phyloP scores from a whole-genome alignment of 2,113 vertebrate genomes.

The Salvelinus namaycush region DNA sequence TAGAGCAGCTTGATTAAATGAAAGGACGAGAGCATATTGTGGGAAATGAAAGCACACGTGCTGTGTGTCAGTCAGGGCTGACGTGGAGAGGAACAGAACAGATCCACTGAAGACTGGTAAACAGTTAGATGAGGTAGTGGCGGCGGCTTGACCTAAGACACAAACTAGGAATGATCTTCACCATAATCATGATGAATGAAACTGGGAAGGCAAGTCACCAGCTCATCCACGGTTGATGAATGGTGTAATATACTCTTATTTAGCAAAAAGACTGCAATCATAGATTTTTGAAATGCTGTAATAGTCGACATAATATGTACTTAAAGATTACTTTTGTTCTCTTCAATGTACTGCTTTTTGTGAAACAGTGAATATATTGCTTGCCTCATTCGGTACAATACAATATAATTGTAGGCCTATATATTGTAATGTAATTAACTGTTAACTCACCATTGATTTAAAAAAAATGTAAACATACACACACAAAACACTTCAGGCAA shows the following conservation, averaged over 20 bases:
- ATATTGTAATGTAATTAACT: not conserved
- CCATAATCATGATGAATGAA: constrained; percentile 79
- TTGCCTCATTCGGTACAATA: not conserved
- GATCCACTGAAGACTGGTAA: constrained; percentile 13
- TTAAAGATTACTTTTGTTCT: constrained; percentile 54
- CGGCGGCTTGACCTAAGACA: constrained; percentile 60
- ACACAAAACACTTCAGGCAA: not conserved
- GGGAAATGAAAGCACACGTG: not conserved
- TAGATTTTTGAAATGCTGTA: constrained; percentile 66
- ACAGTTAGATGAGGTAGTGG: constrained; percentile 22
- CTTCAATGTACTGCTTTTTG: not conserved
- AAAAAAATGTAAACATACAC: not conserved
- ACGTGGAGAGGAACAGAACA: not conserved
- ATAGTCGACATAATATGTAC: constrained; percentile 67
- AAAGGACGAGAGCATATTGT: constrained; percentile 6
- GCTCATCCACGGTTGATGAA: constrained; percentile 72
- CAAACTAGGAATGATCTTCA: constrained; percentile 70
- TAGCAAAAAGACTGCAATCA: constrained; percentile 70
- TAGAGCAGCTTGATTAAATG: not conserved
- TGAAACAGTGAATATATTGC: not conserved
- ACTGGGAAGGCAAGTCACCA: constrained; percentile 65
- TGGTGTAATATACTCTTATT: constrained; percentile 79
- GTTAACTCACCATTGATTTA: not conserved
- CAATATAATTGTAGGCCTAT: not conserved
- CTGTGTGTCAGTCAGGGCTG: not conserved